A percentile compares a stretch with the other conserved stretches of the same genome.
phyloP scores from a whole-genome alignment of 1,140 invertebrate genomes.

The Drosophila ananassae region DNA sequence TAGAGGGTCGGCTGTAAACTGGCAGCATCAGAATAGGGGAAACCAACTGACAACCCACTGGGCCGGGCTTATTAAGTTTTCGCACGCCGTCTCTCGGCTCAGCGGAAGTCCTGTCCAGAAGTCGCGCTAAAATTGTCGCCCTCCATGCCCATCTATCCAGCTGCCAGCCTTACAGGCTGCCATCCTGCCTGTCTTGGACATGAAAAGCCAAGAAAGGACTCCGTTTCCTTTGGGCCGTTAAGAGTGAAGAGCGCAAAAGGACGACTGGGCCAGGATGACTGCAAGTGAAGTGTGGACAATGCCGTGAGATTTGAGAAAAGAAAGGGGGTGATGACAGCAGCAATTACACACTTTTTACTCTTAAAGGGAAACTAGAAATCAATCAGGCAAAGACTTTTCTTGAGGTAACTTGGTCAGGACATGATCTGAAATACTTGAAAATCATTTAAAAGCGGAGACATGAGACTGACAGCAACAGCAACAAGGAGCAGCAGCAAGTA shows the following conservation, averaged over 20 bases:
- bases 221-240: not conserved
- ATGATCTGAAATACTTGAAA: not conserved
- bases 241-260: constrained; percentile 22
- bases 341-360: constrained; percentile 32
- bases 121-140: constrained; percentile 77
- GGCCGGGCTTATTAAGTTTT: constrained; percentile 6
- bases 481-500: constrained; percentile 6
- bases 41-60: constrained; percentile 1
- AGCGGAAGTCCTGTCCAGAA: constrained; percentile 61
- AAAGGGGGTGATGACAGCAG: constrained; percentile 21
- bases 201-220: constrained; percentile 52
- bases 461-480: constrained; percentile 9
- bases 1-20: constrained; percentile 24
- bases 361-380: not conserved
- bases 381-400: not conserved
- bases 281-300: constrained; percentile 57
- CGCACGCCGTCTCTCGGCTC: constrained; percentile 17
- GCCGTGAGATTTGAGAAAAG: constrained; percentile 21
- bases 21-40: not conserved
- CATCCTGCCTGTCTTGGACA: constrained; percentile 30
- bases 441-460: constrained; percentile 6
- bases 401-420: not conserved
- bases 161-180: constrained; percentile 11
- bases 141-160: constrained; percentile 26
- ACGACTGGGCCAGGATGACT: constrained; percentile 25